These are phyloP conservation scores for Laupala kohalensis DNA, from an alignment of 1,140 invertebrate genomes.

Conservation along the genomic window DNA sequence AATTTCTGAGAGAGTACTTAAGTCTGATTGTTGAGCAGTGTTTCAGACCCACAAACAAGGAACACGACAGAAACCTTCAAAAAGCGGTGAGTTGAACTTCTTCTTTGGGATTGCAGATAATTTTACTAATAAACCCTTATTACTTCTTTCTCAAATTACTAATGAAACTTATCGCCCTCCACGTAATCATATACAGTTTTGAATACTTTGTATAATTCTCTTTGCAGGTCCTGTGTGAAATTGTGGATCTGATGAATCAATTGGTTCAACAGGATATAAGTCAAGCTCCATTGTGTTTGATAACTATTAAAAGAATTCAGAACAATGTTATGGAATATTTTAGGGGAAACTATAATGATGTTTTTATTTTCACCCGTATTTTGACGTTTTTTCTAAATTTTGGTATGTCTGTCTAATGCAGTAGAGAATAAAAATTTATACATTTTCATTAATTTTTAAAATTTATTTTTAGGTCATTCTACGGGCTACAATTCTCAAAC, in stretches of 20 bases:
- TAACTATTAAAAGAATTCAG: conserved; percentile 11
- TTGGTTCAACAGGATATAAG: conserved; percentile 7
- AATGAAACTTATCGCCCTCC: no score
- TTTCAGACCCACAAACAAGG: conserved; percentile 2
- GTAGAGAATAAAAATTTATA: no score
- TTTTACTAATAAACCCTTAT: no score
- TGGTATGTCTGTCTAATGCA: no score
- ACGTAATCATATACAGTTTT: not conserved
- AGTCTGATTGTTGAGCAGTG: conserved; percentile 11
- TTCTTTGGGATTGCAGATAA: not conserved
- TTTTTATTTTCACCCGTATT: conserved; percentile 10
- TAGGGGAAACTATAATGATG: conserved; percentile 10
- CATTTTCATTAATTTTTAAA: no score
- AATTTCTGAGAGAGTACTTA: conserved; percentile 10
- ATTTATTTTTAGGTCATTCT: conserved; percentile 6
- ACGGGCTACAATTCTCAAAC: conserved; percentile 10
- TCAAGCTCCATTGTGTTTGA: conserved; percentile 3
- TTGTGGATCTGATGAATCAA: conserved; percentile 10
- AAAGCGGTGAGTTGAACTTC: conserved; percentile 9
- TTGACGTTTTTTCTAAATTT: conserved; percentile 10
- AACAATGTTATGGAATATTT: conserved; percentile 8
- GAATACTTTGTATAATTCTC: not conserved
- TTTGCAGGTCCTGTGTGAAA: conserved; percentile 14
- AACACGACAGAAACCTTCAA: conserved; percentile 11
- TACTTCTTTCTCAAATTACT: no score